Evolutionary conservation across 2,113 vertebrate species (phyloP).

Genomic region (Zapus hudsonius): DNA sequence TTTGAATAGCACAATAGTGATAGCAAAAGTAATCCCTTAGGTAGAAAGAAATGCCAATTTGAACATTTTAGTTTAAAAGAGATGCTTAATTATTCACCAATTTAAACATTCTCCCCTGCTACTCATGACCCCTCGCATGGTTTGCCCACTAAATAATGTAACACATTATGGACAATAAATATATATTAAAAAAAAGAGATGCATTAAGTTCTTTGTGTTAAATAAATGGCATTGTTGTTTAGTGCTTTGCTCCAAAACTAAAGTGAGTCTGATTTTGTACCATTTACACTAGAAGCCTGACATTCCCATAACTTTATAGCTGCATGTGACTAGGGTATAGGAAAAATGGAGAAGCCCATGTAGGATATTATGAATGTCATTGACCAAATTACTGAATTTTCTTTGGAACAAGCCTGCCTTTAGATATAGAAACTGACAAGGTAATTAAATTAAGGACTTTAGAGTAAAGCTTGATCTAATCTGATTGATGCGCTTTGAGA

Average conservation of each 20-base stretch:
- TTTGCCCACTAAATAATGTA: too few species aligned
- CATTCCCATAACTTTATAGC: background rate
- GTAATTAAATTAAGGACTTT: background rate
- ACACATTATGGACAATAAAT: too few species aligned
- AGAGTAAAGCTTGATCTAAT: background rate
- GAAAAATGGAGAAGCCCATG: background rate
- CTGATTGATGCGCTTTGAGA: background rate
- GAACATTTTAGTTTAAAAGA: background rate
- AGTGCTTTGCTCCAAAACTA: background rate
- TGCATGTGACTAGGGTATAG: background rate
- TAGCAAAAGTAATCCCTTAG: conserved; percentile 59
- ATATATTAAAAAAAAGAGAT: too few species aligned
- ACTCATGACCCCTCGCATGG: too few species aligned
- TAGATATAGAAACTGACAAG: background rate
- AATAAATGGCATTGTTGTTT: background rate
- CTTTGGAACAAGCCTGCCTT: background rate
- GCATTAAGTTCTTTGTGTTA: conserved; percentile 32
- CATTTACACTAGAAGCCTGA: background rate
- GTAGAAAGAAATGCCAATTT: background rate
- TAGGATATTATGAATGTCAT: background rate
- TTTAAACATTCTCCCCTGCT: too few species aligned
- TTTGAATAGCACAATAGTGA: conserved; percentile 50
- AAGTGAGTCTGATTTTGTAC: background rate
- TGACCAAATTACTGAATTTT: background rate
- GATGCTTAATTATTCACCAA: too few species aligned